Evolutionary conservation across 2,888 invertebrate genomes (phyloP).

Genomic region (Balanococcus diminutus): DNA sequence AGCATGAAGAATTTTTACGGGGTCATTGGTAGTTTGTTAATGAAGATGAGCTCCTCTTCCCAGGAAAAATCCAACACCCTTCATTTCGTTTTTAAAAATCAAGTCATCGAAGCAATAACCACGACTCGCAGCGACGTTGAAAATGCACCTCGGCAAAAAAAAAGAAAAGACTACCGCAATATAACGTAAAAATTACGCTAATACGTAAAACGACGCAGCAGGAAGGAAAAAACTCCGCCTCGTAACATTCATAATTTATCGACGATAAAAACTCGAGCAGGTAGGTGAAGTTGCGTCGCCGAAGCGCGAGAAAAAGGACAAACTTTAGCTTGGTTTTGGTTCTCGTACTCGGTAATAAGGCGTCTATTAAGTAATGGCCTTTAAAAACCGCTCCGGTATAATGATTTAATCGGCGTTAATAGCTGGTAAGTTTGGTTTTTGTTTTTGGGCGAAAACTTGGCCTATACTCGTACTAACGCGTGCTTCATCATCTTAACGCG

Average conservation of each 20-base stretch:
- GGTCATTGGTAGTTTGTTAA: no score
- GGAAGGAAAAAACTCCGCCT: background rate
- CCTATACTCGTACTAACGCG: background rate
- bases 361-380: slow-evolving; percentile 14
- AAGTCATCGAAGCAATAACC: no score
- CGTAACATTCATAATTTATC: slow-evolving; percentile 10
- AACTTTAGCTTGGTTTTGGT: no score
- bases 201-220: background rate
- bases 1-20: no score
- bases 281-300: background rate
- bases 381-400: background rate
- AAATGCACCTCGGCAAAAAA: no score
- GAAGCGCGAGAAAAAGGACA: background rate
- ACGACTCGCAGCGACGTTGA: no score
- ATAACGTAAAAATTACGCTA: background rate
- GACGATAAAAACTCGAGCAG: background rate
- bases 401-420: slow-evolving; percentile 36
- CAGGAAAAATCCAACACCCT: no score
- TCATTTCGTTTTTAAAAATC: no score
- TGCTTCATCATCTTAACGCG: slow-evolving; percentile 28
- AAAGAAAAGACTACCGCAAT: background rate
- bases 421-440: background rate
- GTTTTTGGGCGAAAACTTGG: background rate
- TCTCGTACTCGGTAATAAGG: background rate
- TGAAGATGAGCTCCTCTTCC: no score